Evolutionary conservation across 1,140 invertebrate genomes (phyloP).

Genomic region (Drosophila willistoni): DNA sequence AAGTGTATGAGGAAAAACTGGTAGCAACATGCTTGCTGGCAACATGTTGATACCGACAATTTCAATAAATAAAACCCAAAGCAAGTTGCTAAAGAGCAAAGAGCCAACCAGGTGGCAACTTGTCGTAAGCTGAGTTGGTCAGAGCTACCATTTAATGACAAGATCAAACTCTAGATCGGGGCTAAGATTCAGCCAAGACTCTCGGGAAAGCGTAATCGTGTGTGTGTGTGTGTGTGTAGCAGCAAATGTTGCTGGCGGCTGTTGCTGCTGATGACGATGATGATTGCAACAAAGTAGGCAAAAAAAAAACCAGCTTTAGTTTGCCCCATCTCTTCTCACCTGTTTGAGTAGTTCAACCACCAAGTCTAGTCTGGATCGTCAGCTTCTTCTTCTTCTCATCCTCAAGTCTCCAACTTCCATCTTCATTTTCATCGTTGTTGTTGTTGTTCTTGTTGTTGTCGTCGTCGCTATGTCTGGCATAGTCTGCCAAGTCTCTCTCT

Average conservation of each 20-base stretch:
- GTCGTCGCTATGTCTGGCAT: conserved; percentile 70
- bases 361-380: conserved; percentile 46
- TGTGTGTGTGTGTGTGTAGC: conserved; percentile 42
- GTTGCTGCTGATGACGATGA: conserved; percentile 43
- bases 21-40: conserved; percentile 24
- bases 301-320: conserved; percentile 76
- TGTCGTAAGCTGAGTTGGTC: conserved; percentile 30
- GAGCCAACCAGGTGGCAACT: conserved; percentile 53
- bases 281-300: conserved; percentile 70
- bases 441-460: neutral
- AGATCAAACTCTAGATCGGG: conserved; percentile 68
- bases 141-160: conserved; percentile 72
- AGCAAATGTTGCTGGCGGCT: conserved; percentile 60
- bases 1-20: conserved; percentile 53
- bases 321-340: conserved; percentile 65
- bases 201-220: conserved; percentile 32
- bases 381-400: conserved; percentile 19
- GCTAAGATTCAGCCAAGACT: conserved; percentile 38
- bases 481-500: conserved; percentile 70
- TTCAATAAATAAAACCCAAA: conserved; percentile 51
- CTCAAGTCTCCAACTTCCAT: conserved; percentile 42
- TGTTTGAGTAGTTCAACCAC: conserved; percentile 53
- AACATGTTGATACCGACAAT: conserved; percentile 58
- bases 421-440: conserved; percentile 2
- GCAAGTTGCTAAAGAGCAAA: conserved; percentile 40